Conservation (phyloP, 2,888 invertebrate genomes). For the Cephus pygmeus region DNA sequence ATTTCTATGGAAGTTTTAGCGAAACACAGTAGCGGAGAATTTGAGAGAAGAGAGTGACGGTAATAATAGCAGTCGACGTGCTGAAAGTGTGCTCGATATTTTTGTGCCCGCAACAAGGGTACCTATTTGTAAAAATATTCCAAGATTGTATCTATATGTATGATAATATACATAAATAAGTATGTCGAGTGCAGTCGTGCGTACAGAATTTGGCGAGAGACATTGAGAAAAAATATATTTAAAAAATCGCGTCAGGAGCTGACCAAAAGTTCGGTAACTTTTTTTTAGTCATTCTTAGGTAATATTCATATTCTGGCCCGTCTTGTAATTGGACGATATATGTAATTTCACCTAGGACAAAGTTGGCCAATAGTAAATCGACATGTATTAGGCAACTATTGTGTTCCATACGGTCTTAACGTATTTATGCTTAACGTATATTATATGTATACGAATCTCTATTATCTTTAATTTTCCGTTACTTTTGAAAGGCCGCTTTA, state of each 20-base stretch:
- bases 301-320: not conserved
- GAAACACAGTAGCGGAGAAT: not conserved
- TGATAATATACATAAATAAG: not conserved
- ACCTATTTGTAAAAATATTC: not conserved
- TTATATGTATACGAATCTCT: not conserved
- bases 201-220: not conserved
- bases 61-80: not conserved
- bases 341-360: not conserved
- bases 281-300: not conserved
- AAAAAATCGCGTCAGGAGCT: not conserved
- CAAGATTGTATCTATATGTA: not conserved
- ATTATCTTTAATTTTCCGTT: not conserved
- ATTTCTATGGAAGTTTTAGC: not conserved
- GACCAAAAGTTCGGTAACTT: not conserved
- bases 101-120: not conserved
- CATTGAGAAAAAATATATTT: not conserved
- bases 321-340: not conserved
- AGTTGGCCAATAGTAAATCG: not conserved
- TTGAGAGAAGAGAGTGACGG: not conserved
- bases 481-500: not conserved
- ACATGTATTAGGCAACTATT: not conserved
- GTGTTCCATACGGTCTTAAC: not conserved
- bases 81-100: not conserved
- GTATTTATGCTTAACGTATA: not conserved
- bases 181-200: not conserved